phyloP scores from a whole-genome alignment of 2,888 invertebrate species.

The Dasypogon diadema region DNA sequence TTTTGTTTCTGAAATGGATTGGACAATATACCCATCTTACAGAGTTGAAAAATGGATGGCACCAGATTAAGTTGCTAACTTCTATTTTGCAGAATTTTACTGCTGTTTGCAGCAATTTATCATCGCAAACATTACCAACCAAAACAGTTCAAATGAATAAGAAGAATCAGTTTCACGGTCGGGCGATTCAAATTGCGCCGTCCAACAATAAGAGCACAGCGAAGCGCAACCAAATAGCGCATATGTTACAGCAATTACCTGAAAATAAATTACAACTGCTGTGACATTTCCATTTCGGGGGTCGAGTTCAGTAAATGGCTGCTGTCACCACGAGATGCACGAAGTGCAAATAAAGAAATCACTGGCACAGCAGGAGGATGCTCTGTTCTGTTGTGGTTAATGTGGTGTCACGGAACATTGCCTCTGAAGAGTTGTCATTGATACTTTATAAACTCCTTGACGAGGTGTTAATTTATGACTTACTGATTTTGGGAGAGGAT shows the following conservation, averaged over 20 bases:
- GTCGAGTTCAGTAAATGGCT: neutral
- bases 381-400: constrained; percentile 37
- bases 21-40: too few species aligned
- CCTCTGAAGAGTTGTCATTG: constrained; percentile 38
- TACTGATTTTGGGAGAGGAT: neutral
- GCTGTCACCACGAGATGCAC: neutral
- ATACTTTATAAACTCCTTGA: constrained; percentile 39
- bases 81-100: neutral
- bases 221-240: constrained; percentile 56
- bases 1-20: too few species aligned
- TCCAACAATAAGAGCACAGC: neutral
- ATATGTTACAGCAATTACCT: constrained; percentile 58
- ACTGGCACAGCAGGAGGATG: constrained; percentile 15
- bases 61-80: too few species aligned
- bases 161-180: constrained; percentile 36
- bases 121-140: neutral
- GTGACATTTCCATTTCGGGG: neutral
- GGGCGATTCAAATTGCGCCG: constrained; percentile 14
- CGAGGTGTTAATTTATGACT: constrained; percentile 49
- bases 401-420: constrained; percentile 53
- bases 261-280: constrained; percentile 51
- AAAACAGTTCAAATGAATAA: neutral
- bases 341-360: constrained; percentile 52
- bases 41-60: too few species aligned
- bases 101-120: neutral